These are phyloP conservation scores for Leptinotarsa defecta DNA, from an alignment of 1,140 invertebrate species.

Conservation along the genomic window DNA sequence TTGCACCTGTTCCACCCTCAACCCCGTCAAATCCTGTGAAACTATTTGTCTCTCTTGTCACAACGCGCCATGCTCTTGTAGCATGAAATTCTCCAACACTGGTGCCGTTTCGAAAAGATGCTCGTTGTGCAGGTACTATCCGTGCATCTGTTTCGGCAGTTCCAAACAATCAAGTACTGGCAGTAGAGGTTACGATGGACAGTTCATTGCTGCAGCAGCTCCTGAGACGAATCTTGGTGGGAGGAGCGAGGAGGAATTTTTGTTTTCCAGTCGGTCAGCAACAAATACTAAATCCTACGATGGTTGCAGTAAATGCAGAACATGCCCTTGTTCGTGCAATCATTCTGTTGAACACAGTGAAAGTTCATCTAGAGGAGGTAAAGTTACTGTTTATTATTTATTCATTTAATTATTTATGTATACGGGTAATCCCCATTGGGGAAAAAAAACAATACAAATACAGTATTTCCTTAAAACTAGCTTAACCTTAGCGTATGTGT, in stretches of 20 bases:
- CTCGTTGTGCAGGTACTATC: not conserved
- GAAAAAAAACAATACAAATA: too few relatives aligned
- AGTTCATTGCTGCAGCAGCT: not conserved
- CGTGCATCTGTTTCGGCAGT: not conserved
- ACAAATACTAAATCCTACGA: not conserved
- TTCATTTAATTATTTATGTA: too few relatives aligned
- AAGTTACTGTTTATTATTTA: not conserved
- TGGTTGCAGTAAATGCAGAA: not conserved
- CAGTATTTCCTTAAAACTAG: too few relatives aligned
- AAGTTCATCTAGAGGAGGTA: not conserved
- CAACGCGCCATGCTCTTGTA: slow-evolving; percentile 4
- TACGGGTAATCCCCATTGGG: too few relatives aligned
- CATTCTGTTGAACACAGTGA: not conserved
- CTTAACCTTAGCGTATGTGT: too few relatives aligned
- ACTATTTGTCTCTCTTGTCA: slow-evolving; percentile 12
- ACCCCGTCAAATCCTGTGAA: not conserved
- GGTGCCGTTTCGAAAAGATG: not conserved
- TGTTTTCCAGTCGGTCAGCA: not conserved
- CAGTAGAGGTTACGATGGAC: not conserved
- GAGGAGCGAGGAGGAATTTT: not conserved
- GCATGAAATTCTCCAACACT: not conserved
- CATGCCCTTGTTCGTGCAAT: not conserved
- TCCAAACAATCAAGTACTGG: not conserved
- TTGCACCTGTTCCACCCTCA: not conserved
- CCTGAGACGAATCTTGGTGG: not conserved